Percentiles rank a stretch among this genome's conserved stretches.
These are phyloP conservation scores for Sinopyrophorus schimmeli DNA, from an alignment of 2,888 invertebrate genomes.

Conservation along the genomic window DNA sequence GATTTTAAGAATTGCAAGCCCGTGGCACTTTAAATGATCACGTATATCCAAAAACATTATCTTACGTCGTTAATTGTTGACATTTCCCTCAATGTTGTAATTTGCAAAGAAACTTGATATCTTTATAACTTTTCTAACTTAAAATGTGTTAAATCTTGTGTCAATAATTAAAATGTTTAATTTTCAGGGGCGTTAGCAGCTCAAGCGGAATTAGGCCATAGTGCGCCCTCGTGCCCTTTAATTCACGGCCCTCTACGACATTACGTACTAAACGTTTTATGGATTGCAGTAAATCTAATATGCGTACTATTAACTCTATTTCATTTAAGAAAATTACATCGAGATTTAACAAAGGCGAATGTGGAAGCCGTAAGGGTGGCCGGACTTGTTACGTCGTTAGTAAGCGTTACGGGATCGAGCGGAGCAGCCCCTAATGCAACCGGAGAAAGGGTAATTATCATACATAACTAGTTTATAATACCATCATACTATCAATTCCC, in stretches of 20 bases:
- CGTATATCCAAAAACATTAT: too few species aligned
- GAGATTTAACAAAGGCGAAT: slow-evolving; percentile 81
- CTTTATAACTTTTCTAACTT: too few species aligned
- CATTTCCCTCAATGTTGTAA: too few species aligned
- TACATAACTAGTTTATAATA: too few species aligned
- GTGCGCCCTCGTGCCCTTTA: slow-evolving; percentile 82
- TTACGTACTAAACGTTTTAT: slow-evolving; percentile 87
- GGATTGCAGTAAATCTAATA: slow-evolving; percentile 86
- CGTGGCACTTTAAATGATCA: too few species aligned
- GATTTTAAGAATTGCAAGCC: too few species aligned
- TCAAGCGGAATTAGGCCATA: slow-evolving; percentile 74
- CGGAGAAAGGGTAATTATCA: slow-evolving; percentile 43
- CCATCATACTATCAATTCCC: too few species aligned
- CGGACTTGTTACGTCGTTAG: slow-evolving; percentile 79
- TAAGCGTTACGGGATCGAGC: slow-evolving; percentile 74
- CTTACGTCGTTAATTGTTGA: too few species aligned
- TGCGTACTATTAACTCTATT: slow-evolving; percentile 82
- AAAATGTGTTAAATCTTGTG: too few species aligned
- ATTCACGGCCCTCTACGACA: slow-evolving; percentile 86
- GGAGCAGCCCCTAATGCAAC: slow-evolving; percentile 55
- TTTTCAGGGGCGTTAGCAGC: slow-evolving; percentile 75
- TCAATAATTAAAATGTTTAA: slow-evolving; percentile 5
- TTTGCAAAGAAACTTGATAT: too few species aligned
- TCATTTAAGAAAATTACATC: slow-evolving; percentile 80
- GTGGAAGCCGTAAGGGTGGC: slow-evolving; percentile 83